Evolutionary conservation across 1,140 invertebrate species (phyloP).

Genomic region (Zaprionus ghesquierei): DNA sequence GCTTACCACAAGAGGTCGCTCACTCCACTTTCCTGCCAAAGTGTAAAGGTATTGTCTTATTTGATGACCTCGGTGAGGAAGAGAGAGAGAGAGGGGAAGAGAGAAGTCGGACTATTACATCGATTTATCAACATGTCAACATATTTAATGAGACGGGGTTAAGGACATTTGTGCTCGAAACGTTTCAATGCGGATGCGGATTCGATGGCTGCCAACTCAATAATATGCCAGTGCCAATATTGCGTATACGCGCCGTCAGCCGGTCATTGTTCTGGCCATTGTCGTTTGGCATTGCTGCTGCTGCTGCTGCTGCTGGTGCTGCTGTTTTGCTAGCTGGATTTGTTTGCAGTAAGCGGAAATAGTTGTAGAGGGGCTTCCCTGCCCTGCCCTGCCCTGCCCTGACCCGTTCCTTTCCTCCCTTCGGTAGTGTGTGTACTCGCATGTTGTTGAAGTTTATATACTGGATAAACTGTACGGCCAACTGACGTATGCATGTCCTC

Average conservation of each 20-base stretch:
- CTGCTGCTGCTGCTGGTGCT: conserved; percentile 9
- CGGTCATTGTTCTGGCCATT: conserved; percentile 54
- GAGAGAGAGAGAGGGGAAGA: not conserved
- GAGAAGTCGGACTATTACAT: conserved; percentile 46
- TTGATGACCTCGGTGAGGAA: not conserved
- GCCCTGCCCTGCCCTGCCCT: not conserved
- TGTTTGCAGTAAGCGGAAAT: conserved; percentile 77
- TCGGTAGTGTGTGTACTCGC: conserved; percentile 35
- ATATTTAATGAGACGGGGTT: conserved; percentile 75
- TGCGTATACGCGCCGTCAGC: conserved; percentile 66
- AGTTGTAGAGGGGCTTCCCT: conserved; percentile 58
- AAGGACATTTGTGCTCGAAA: conserved; percentile 55
- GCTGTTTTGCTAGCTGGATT: conserved; percentile 70
- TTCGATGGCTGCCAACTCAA: conserved; percentile 51
- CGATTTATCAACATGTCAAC: conserved; percentile 80
- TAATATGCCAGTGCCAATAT: conserved; percentile 75
- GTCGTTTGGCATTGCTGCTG: conserved; percentile 13
- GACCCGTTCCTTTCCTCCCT: not conserved
- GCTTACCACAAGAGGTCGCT: not conserved
- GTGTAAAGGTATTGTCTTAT: conserved; percentile 7
- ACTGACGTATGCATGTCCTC: conserved; percentile 72
- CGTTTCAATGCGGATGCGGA: conserved; percentile 31
- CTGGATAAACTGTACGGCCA: conserved; percentile 74
- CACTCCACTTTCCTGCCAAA: not conserved
- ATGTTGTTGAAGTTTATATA: conserved; percentile 74